A percentile compares a stretch with the other conserved stretches of the same genome.
Conservation (phyloP, 2,888 invertebrate species). For the Stenolophus ochropezus region DNA sequence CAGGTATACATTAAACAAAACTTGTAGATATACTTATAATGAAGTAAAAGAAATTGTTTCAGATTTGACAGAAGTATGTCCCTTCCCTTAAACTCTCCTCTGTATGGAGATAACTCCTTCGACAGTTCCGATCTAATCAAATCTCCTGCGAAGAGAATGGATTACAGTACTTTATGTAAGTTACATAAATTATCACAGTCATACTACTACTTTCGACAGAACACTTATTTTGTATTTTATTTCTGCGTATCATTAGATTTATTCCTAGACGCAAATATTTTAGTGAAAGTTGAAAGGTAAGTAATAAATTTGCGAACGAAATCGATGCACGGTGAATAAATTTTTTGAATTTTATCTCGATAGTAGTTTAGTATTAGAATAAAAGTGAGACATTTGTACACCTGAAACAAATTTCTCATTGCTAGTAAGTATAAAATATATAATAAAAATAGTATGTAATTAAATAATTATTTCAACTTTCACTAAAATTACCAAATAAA, state of each 20-base stretch:
- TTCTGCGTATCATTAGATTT: constrained; percentile 37
- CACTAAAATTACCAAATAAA: constrained; percentile 41
- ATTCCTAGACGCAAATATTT: constrained; percentile 42
- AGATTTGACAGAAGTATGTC: constrained; percentile 85
- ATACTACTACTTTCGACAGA: constrained; percentile 11
- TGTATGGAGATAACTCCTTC: constrained; percentile 73
- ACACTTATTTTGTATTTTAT: constrained; percentile 43
- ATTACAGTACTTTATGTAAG: constrained; percentile 88
- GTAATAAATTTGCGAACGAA: constrained; percentile 19
- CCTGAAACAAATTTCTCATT: constrained; percentile 7
- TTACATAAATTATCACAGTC: constrained; percentile 61
- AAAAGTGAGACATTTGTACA: too few species aligned
- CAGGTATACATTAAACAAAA: constrained; percentile 68
- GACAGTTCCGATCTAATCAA: constrained; percentile 66
- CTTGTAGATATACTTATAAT: background rate
- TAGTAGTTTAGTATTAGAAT: too few species aligned
- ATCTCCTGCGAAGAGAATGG: constrained; percentile 77
- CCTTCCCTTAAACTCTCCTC: constrained; percentile 76
- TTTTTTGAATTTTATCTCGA: constrained; percentile 30
- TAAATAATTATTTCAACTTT: constrained; percentile 47
- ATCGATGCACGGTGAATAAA: background rate
- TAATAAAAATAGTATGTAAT: background rate
- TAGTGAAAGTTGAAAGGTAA: constrained; percentile 57
- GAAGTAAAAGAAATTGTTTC: constrained; percentile 65
- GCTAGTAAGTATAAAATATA: constrained; percentile 28